A percentile compares a stretch with the other conserved stretches of the same genome.
These are phyloP conservation scores for Pseudorhombus dupliciocellatus DNA, from an alignment of 2,113 vertebrate species.

Conservation along the genomic window DNA sequence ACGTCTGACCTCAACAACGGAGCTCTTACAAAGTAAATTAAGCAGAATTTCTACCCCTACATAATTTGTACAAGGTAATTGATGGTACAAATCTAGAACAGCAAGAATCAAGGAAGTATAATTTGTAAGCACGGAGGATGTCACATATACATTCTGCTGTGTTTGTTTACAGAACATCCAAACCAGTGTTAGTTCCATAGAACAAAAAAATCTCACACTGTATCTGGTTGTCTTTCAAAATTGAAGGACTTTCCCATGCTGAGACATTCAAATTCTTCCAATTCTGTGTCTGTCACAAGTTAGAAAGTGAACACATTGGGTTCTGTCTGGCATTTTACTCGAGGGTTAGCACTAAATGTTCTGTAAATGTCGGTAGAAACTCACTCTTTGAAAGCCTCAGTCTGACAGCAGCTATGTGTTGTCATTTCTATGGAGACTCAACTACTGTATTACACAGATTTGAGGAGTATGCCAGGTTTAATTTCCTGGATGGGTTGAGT, in stretches of 20 bases:
- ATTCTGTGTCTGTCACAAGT: background rate
- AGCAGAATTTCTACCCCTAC: too few relatives aligned
- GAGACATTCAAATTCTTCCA: too few relatives aligned
- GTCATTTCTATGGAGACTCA: constrained; percentile 15
- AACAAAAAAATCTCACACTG: background rate
- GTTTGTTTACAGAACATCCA: too few relatives aligned
- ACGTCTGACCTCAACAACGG: background rate
- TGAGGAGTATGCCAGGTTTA: background rate
- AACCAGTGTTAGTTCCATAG: too few relatives aligned
- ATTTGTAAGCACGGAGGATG: too few relatives aligned
- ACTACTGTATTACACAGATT: constrained; percentile 9
- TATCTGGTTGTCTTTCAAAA: background rate
- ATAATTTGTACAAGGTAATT: too few relatives aligned
- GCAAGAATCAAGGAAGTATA: too few relatives aligned
- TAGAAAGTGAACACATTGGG: background rate
- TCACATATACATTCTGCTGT: too few relatives aligned
- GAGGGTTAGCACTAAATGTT: too few relatives aligned
- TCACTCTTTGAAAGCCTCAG: background rate
- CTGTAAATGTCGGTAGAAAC: too few relatives aligned
- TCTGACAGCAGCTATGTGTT: background rate
- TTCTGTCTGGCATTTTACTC: too few relatives aligned
- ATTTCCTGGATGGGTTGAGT: constrained; percentile 1
- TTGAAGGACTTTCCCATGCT: background rate
- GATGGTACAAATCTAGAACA: too few relatives aligned
- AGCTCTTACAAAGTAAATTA: background rate